Conservation (phyloP, 2,797 vertebrate species). For the Garrulus glandarius region DNA sequence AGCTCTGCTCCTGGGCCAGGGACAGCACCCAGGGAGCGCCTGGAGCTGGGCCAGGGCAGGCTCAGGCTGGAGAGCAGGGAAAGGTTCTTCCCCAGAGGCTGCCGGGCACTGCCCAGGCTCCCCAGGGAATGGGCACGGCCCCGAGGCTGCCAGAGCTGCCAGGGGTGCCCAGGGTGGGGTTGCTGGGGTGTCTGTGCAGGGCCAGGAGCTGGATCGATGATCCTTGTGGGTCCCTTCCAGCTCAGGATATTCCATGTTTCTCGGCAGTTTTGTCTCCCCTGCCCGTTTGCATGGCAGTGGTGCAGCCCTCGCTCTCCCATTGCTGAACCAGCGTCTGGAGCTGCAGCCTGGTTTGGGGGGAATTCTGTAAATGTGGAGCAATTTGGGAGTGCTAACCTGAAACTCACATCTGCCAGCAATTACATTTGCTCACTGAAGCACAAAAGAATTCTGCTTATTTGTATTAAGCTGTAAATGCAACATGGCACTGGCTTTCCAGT, state of each 20-base stretch:
- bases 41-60: no score
- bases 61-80: no score
- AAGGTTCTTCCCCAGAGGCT: no score
- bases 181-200: neutral
- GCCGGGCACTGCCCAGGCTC: neutral
- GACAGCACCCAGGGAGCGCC: no score
- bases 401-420: constrained; percentile 50
- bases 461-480: constrained; percentile 14
- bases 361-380: neutral
- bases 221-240: neutral
- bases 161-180: neutral
- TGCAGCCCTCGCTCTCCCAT: neutral
- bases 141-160: neutral
- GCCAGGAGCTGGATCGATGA: accelerated
- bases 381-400: neutral
- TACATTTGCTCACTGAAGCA: neutral
- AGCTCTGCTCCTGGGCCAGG: no score
- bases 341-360: neutral
- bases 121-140: neutral
- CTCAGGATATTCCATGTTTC: neutral
- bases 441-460: constrained; percentile 12
- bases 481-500: neutral
- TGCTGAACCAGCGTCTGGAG: neutral
- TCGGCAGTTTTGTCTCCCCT: neutral
- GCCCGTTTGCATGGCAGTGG: neutral